These are phyloP conservation scores for Ypsolopha scabrella DNA, from an alignment of 2,888 invertebrate species.

Conservation along the genomic window DNA sequence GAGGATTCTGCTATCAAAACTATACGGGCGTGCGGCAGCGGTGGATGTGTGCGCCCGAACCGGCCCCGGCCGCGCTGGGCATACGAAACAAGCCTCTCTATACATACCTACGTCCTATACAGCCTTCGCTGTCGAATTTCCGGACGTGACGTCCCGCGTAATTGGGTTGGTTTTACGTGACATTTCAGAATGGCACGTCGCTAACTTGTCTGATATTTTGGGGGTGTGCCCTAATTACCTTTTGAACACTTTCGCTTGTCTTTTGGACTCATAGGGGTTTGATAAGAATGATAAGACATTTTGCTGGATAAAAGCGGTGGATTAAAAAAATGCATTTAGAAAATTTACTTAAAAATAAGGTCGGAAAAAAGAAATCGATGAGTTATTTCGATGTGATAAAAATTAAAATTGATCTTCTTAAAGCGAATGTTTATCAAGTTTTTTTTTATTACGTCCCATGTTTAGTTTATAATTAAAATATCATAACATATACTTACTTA, in stretches of 20 bases:
- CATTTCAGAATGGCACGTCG: conserved; percentile 45
- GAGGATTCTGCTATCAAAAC: conserved; percentile 27
- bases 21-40: conserved; percentile 15
- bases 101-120: conserved; percentile 8
- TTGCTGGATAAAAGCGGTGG: too few relatives aligned
- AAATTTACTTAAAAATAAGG: neutral
- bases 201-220: conserved; percentile 24
- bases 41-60: conserved; percentile 57
- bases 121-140: conserved; percentile 40
- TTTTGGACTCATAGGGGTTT: neutral
- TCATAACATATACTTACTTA: too few relatives aligned
- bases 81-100: conserved; percentile 50
- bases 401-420: too few relatives aligned
- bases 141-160: conserved; percentile 57
- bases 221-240: conserved; percentile 61
- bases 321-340: neutral
- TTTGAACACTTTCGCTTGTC: conserved; percentile 8
- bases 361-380: too few relatives aligned
- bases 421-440: too few relatives aligned
- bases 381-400: too few relatives aligned
- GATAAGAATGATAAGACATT: too few relatives aligned
- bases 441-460: too few relatives aligned
- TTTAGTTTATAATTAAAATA: too few relatives aligned
- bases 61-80: conserved; percentile 43
- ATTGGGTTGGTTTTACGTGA: conserved; percentile 68